Base-by-base conservation (phyloP, 2,113 vertebrate genomes). In the Crotalus horridus region DNA sequence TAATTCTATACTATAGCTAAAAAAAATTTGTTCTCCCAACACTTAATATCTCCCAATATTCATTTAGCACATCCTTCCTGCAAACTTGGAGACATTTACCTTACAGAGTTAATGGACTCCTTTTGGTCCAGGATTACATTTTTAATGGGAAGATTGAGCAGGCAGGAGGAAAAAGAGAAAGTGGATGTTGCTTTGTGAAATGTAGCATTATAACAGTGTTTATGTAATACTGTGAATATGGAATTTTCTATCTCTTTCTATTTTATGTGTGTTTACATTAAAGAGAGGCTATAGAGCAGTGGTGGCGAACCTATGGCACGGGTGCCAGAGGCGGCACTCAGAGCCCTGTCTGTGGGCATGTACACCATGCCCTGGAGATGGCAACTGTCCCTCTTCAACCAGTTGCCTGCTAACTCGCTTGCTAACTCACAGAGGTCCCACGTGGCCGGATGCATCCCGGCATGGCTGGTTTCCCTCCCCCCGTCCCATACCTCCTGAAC, bases 11-110 rank as follows among this genome's bases (percentile, higher is more conserved):
- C 88, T 95, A 95, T 95, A 96, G 95, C 97, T 96, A 94, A 97
- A 96, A 97, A 96, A 97, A 97, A 97, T 91, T 96, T 96, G 96
- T 96, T 97, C 96, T 97, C 94, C 95, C 95, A 97, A 96, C 0
- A 54, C 95, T 95, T 97, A 97, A 97, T 96, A 96, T 96, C 97
- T 98, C 97, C 96, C 97, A 95, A 93, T 96, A 97, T 97, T 97
- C 96, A 97, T 96, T 96, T 96, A 97, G 95, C 96, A 96, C 94
- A 97, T 97, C 96, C 95, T 94, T 93, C 94, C 92, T 94, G 93
- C 94, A 96, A 96, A 96, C 94, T 13, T 97, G 96, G 94, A 95
- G 89, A 93, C 95, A 96, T 95, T 96, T 96, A 94, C 93, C 93
- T 94, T 81, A 91, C 91, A 96, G 95, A 94, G 91, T 96, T 97